Evolutionary conservation across 2,113 vertebrate species (phyloP), one percentile per base, ranked within the genome.

Genomic region (Tetraodon nigroviridis): DNA sequence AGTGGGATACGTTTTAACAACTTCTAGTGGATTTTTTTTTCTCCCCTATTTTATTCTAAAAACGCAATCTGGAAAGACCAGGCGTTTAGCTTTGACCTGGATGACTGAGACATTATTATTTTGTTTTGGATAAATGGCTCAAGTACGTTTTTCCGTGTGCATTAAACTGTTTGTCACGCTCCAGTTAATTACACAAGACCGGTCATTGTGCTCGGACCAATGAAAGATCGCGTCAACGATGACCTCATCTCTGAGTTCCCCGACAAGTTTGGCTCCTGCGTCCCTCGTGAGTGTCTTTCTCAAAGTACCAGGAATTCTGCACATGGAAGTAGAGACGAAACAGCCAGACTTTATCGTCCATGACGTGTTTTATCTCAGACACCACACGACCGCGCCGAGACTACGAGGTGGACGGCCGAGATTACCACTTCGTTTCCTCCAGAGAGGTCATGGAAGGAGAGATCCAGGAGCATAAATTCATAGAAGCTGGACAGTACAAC

Each of bases 401-500:
- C 79, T 98, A 99, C 42, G 97, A 99, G 77, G 93, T 96, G 69
- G 95, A 99, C 42, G 93, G 94, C 58, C 90, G 95, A 76, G 97
- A 98, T 86, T 99, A 99, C 77, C 96, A 99, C 86, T 99, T 98
- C 89, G 94, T 99, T 78, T 87, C 91, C 67, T 98, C 95, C 58
- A 92, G 96, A 84, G 97, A 98, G 57, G 93, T 95, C 63, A 99
- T 99, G 97, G 97, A 99, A 83, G 92, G 89, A 72, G 96, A 98
- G 81, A 99, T 99, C 67, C 97, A 98, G 79, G 96, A 99, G 75
- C 96, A 98, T 87, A 94, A 93, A 79, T 99, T 99, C 84, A 99
- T 99, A 49, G 97, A 99, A 87, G 97, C 97, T 5, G 97, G 97
- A 20, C 96, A 98, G 76, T 99, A 98, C 78, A 99, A 99, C 90